phyloP scores from a whole-genome alignment of 2,113 vertebrate species.

The Micronycteris hirsuta region DNA sequence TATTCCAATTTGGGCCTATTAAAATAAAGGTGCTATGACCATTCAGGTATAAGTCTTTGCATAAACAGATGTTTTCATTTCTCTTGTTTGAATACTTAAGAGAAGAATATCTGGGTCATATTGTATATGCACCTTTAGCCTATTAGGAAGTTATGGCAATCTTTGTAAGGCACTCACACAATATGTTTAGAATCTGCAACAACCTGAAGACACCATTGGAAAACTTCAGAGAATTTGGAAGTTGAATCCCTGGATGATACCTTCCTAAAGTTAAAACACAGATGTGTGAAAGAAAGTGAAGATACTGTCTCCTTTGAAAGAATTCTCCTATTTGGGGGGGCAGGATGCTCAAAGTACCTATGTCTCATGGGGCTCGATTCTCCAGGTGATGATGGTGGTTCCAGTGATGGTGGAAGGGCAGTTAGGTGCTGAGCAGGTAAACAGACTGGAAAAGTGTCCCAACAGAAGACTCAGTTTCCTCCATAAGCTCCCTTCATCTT shows the following conservation, averaged over 20 bases:
- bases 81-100: conserved; percentile 34
- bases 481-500: not conserved
- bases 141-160: conserved; percentile 23
- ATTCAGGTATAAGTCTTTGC: not conserved
- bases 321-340: not conserved
- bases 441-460: not conserved
- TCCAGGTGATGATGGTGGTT: not conserved
- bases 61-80: conserved; percentile 33
- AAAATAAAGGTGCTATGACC: conserved; percentile 26
- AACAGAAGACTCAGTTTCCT: not conserved
- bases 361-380: not conserved
- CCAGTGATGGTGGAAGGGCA: not conserved
- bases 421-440: not conserved
- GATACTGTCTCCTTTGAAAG: not conserved
- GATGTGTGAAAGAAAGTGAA: not conserved
- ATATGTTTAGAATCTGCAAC: not conserved
- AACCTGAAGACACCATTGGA: not conserved
- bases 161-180: conserved; percentile 15
- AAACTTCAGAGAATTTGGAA: not conserved
- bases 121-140: conserved; percentile 2
- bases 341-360: not conserved
- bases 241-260: not conserved
- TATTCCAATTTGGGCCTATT: conserved; percentile 16
- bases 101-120: not conserved
- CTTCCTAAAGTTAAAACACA: not conserved